phyloP scores from a whole-genome alignment of 2,888 invertebrate genomes.

The Zhengitettix transpicula region DNA sequence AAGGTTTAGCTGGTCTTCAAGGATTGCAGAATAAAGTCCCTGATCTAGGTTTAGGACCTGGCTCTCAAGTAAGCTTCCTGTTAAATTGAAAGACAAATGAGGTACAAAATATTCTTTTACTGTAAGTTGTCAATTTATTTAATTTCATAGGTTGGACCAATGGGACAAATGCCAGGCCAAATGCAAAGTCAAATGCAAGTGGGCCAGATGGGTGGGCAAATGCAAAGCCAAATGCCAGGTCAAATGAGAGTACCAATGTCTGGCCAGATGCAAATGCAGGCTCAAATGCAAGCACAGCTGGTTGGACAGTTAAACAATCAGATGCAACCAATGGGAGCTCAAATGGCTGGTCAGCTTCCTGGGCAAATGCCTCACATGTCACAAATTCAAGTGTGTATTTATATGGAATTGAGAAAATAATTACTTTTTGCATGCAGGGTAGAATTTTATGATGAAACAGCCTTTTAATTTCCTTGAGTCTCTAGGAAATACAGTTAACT shows the following conservation, averaged over 20 bases:
- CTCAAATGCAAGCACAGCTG: conserved; percentile 24
- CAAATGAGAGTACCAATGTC: conserved; percentile 25
- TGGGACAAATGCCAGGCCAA: conserved; percentile 22
- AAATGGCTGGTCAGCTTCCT: conserved; percentile 26
- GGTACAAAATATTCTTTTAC: neutral
- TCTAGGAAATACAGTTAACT: too few relatives aligned
- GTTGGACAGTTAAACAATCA: conserved; percentile 22
- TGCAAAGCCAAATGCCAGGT: conserved; percentile 16
- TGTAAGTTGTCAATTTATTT: neutral
- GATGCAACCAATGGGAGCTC: conserved; percentile 17
- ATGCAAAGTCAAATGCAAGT: conserved; percentile 24
- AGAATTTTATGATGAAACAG: too few relatives aligned
- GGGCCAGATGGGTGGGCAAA: conserved; percentile 18
- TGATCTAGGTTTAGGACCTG: conserved; percentile 22
- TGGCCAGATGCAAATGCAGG: conserved; percentile 27
- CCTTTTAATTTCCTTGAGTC: too few relatives aligned
- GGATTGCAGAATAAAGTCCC: conserved; percentile 38
- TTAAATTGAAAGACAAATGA: neutral
- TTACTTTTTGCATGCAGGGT: too few relatives aligned
- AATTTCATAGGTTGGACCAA: conserved; percentile 11
- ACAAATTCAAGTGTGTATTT: conserved; percentile 7
- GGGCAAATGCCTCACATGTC: conserved; percentile 20
- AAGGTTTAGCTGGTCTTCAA: conserved; percentile 37
- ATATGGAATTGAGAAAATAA: neutral
- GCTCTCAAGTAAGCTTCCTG: conserved; percentile 8